Percentiles rank a stretch among this genome's conserved stretches.
These are phyloP conservation scores for Campoletis raptor DNA, from an alignment of 2,888 invertebrate genomes.

Conservation along the genomic window DNA sequence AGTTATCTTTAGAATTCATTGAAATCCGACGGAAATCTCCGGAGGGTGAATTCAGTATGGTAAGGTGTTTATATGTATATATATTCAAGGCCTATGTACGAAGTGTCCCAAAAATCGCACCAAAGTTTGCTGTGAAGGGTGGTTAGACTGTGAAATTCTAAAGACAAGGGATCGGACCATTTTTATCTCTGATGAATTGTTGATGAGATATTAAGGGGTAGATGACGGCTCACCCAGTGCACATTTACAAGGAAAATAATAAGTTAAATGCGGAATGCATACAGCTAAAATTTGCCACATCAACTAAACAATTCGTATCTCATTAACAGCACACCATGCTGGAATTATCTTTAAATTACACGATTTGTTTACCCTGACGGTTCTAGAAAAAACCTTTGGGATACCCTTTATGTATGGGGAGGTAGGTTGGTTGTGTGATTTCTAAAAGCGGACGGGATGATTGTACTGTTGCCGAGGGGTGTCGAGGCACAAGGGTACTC, in stretches of 20 bases:
- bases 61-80: slow-evolving; percentile 29
- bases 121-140: not conserved
- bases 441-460: slow-evolving; percentile 58
- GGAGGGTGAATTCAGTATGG: slow-evolving; percentile 54
- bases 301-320: not conserved
- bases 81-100: slow-evolving; percentile 2
- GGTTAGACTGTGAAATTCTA: not conserved
- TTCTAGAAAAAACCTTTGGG: not conserved
- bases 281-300: not conserved
- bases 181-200: not conserved
- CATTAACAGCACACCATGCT: not conserved
- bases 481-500: slow-evolving; percentile 50
- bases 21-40: slow-evolving; percentile 76
- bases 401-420: slow-evolving; percentile 36
- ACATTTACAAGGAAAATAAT: not conserved
- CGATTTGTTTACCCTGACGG: not conserved
- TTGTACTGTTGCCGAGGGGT: slow-evolving; percentile 43
- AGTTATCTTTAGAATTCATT: slow-evolving; percentile 81
- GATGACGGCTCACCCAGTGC: not conserved
- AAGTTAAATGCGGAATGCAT: not conserved
- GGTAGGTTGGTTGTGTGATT: slow-evolving; percentile 54
- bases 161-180: not conserved
- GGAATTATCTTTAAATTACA: not conserved
- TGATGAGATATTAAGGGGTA: not conserved
- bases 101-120: slow-evolving; percentile 7